Conservation (phyloP, 1,140 invertebrate genomes). For the Tribolium castaneum region DNA sequence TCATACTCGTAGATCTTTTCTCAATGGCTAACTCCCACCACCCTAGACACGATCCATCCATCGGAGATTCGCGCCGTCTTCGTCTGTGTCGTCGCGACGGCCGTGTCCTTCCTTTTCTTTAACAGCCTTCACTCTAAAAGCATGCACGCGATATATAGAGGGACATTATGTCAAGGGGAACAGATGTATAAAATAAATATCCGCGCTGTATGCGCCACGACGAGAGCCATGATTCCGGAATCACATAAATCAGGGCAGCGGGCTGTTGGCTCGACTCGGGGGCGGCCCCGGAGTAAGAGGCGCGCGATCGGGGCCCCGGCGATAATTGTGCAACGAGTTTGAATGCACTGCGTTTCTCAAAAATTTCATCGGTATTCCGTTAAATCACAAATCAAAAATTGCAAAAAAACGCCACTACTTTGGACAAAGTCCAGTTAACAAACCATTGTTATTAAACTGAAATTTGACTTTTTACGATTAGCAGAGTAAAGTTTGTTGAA, state of each 20-base stretch:
- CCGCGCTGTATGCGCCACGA: slow-evolving; percentile 63
- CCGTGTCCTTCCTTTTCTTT: slow-evolving; percentile 60
- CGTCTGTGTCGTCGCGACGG: slow-evolving; percentile 48
- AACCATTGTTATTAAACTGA: too few species aligned
- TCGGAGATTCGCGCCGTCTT: slow-evolving; percentile 51
- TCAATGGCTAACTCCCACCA: slow-evolving; percentile 60
- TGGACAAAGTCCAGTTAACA: too few species aligned
- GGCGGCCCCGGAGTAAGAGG: slow-evolving; percentile 30
- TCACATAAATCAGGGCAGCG: slow-evolving; percentile 65
- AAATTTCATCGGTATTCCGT: not conserved
- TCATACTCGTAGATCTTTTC: slow-evolving; percentile 63
- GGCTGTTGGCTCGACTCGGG: slow-evolving; percentile 48
- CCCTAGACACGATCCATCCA: slow-evolving; percentile 57
- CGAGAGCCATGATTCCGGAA: slow-evolving; percentile 66
- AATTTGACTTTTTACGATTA: too few species aligned
- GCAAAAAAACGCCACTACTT: too few species aligned
- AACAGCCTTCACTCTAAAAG: slow-evolving; percentile 66
- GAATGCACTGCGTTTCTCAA: not conserved
- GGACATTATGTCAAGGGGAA: slow-evolving; percentile 67
- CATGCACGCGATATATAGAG: slow-evolving; percentile 66
- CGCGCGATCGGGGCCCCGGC: not conserved
- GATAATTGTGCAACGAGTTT: not conserved
- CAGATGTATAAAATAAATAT: slow-evolving; percentile 68
- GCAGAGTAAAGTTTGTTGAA: too few species aligned
- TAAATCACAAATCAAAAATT: too few species aligned